Base-by-base conservation (phyloP, 2,797 vertebrate genomes). In the Gambelia wislizenii region DNA sequence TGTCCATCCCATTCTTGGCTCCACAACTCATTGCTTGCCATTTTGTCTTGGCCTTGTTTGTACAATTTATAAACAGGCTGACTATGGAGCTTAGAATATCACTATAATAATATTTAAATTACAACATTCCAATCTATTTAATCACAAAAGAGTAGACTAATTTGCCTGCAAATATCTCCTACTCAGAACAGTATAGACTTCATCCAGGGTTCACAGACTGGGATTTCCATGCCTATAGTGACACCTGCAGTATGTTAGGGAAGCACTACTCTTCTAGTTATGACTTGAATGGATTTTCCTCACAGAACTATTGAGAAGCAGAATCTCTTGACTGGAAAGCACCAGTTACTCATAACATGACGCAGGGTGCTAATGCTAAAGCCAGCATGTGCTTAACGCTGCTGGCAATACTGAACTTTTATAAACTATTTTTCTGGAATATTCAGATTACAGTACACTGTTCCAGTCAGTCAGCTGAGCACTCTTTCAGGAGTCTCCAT, bases 191-290 rank as follows among this genome's bases (percentile, higher is more conserved):
- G 13, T 61, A 39, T 36, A 52, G 14, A 13, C 75, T 76, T 87
- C 33, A 18, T 64, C 13, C 67, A 47, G 54, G 22, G 54, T n/a
- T 72, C 20, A 49, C 6, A 81, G 7, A 47, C 3, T 36, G 3
- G 52, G 49, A 83, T 88, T 88, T 75, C 47, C 70, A 88, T 88
- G 81, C 72, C 49, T 84, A 84, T 47, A 78, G 87, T 83, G 81
- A 88, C 87, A 83, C 80, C 81, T 88, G 59, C 56, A 44, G 78
- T 61, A 76, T 76, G 36, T 64, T 12, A 36, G 54, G 33, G 56
- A 56, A 86, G 36, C 84, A 42, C 9, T 36, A 1, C 69, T 54
- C 42, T 42, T 42, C n/a, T 20, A 54, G 22, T 69, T 77, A 42
- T 47, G 56, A 77, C 16, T 77, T 54, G 36, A 10, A 44, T 77